Evolutionary conservation across 2,888 invertebrate genomes (phyloP).

Genomic region (Eupithecia vulgata): DNA sequence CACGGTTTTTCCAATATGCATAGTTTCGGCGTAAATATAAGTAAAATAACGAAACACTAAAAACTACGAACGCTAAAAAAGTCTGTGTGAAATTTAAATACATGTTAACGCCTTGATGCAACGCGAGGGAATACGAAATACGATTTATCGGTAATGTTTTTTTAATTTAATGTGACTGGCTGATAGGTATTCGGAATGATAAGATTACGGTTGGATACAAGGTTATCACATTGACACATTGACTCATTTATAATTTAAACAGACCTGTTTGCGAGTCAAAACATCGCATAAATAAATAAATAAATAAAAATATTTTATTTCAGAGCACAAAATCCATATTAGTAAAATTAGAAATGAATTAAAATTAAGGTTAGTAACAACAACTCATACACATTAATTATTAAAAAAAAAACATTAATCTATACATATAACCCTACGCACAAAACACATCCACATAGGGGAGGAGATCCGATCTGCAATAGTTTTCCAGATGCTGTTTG

Average conservation of each 20-base stretch:
- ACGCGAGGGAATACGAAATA: background rate
- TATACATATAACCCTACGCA: too few relatives aligned
- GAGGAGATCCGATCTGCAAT: too few relatives aligned
- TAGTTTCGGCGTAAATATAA: conserved; percentile 51
- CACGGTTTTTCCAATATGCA: conserved; percentile 67
- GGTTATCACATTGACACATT: background rate
- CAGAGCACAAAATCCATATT: too few relatives aligned
- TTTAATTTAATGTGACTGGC: background rate
- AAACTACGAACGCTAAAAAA: conserved; percentile 45
- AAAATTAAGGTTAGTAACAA: too few relatives aligned
- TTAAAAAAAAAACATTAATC: too few relatives aligned
- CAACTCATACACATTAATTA: too few relatives aligned
- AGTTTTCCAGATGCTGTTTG: too few relatives aligned
- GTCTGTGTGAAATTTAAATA: background rate
- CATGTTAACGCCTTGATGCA: background rate
- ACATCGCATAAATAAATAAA: too few relatives aligned
- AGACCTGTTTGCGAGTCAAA: background rate
- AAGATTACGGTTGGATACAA: background rate
- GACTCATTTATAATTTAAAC: background rate
- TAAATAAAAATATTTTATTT: too few relatives aligned
- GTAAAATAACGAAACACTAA: conserved; percentile 16
- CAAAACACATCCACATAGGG: too few relatives aligned
- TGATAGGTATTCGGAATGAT: background rate
- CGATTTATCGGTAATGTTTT: background rate
- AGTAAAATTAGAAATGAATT: too few relatives aligned